Percentiles rank a stretch among this genome's conserved stretches.
Conservation (phyloP, 2,888 invertebrate genomes). For the Melipona bicolor region DNA sequence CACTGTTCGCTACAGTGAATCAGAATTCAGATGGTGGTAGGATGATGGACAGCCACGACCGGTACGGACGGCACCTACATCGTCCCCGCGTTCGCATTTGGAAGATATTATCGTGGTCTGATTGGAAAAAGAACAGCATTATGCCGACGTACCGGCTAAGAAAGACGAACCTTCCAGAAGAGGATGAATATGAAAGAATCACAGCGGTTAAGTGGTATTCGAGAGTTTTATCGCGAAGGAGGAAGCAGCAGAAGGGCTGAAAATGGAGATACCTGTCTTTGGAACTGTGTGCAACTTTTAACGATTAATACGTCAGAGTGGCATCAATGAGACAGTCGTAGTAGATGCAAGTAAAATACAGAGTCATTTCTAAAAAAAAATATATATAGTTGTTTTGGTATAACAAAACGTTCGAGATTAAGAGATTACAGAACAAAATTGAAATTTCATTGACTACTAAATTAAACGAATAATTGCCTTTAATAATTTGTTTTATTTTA, state of each 20-base stretch:
- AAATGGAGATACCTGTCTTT: background rate
- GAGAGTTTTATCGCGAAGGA: background rate
- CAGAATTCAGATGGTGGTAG: slow-evolving; percentile 56
- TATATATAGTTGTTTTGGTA: too few species aligned
- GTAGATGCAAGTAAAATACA: too few species aligned
- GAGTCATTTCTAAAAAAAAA: too few species aligned
- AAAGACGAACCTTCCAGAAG: background rate
- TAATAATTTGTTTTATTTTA: background rate
- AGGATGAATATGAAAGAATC: background rate
- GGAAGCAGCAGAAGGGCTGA: background rate
- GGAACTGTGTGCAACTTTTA: too few species aligned
- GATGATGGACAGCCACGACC: slow-evolving; percentile 47
- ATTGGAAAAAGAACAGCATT: background rate
- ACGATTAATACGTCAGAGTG: too few species aligned
- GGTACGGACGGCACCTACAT: slow-evolving; percentile 45
- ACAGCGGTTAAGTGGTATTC: background rate
- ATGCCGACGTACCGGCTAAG: background rate
- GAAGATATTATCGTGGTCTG: slow-evolving; percentile 24
- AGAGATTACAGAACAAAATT: background rate
- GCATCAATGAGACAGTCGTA: background rate
- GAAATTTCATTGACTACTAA: background rate
- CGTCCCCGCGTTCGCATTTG: slow-evolving; percentile 9
- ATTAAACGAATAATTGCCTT: background rate
- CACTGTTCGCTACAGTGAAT: slow-evolving; percentile 8
- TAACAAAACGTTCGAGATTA: too few species aligned